Conservation (phyloP, 2,113 vertebrate species). For the Neogobius melanostomus region DNA sequence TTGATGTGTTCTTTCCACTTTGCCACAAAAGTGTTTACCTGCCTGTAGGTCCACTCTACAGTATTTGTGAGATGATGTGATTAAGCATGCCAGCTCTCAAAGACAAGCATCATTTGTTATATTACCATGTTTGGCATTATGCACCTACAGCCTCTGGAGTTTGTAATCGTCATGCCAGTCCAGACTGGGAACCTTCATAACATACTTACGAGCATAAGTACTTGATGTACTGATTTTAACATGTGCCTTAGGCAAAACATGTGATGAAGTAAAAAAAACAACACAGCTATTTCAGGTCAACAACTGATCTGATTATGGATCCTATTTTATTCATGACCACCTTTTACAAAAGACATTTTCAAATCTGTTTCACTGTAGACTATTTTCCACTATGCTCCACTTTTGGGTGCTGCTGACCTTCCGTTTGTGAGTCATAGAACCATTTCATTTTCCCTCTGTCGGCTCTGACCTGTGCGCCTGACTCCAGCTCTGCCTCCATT, state of each 20-base stretch:
- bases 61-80: not conserved
- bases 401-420: not conserved
- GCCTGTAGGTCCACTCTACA: too few species aligned
- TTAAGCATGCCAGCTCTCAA: not conserved
- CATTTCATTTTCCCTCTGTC: slow-evolving; percentile 41
- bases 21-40: too few species aligned
- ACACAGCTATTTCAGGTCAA: not conserved
- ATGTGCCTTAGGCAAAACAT: slow-evolving; percentile 19
- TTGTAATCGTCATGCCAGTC: slow-evolving; percentile 23
- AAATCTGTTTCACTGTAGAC: not conserved
- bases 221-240: not conserved
- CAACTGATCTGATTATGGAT: not conserved
- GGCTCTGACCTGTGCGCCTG: slow-evolving; percentile 35
- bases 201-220: slow-evolving; percentile 17
- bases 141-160: slow-evolving; percentile 26
- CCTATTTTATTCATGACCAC: too few species aligned
- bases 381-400: not conserved
- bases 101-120: not conserved
- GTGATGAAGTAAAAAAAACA: not conserved
- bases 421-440: slow-evolving; percentile 37
- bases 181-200: slow-evolving; percentile 21
- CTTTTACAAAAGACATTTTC: not conserved
- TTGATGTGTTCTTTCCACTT: too few species aligned
- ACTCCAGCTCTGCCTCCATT: slow-evolving; percentile 30
- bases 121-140: slow-evolving; percentile 16